Base-by-base conservation (phyloP, 2,797 vertebrate genomes). In the Gymnodraco acuticeps region DNA sequence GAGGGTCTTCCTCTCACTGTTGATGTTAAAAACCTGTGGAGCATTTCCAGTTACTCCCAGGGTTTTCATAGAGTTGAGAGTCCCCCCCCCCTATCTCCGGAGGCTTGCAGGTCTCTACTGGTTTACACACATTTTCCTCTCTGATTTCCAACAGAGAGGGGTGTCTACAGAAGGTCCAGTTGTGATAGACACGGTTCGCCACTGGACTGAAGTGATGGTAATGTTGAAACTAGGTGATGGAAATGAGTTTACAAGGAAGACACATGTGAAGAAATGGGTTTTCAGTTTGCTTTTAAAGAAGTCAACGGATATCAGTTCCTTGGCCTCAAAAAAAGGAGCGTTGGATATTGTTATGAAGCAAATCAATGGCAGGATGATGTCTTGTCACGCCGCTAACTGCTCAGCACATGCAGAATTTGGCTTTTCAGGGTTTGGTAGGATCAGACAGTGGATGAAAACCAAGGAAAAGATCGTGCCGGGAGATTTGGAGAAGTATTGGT, bases 21-120 rank as follows among this genome's bases (percentile, higher is more conserved):
- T 55, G 20, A 27, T 17, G 13, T 56, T 70, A 23, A 38, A 63
- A 73, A 73, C 50, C 41, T 33, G 58, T 66, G 73, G 70, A 67
- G 56, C 56, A 1, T 33, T 66, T 85, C 76, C 82, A 82, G 77
- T 78, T 69, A 68, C 53, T 81, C 73, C 50, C 60, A 31, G 46
- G 38, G 73, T 56, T 73, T 54, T 65, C 68, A 63, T 14, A 31
- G 56, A 63, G 33, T 27, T 27, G 27, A 27, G 27, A 27, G 27
- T 27, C 23, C 23, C 23, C 20, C 11, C 33, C 27, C 23, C 23
- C 23, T 27, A 16, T 70, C 63, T 64, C 65, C 10, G 31, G 70
- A 76, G 78, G 73, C 38, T 10, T 59, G 41, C 73, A 38, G 78
- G 79, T 81, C 58, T 43, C 3, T 15, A 61, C 73, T 64, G 60